phyloP scores from a whole-genome alignment of 1,140 invertebrate genomes.

The Agrypnia vestita region DNA sequence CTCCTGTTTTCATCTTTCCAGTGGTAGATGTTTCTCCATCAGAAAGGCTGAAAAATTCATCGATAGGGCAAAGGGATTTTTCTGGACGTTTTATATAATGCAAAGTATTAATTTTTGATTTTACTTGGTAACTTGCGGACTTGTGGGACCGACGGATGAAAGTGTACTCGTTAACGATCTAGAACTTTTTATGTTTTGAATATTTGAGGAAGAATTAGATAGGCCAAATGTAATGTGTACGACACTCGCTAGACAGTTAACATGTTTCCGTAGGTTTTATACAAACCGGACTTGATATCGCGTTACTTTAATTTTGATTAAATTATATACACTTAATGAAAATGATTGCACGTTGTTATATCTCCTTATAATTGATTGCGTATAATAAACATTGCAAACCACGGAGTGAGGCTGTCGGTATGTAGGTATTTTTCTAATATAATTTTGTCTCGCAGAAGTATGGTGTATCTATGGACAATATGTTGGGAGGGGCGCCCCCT shows the following conservation, averaged over 20 bases:
- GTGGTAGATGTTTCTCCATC: slow-evolving; percentile 17
- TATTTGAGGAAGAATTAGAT: slow-evolving; percentile 45
- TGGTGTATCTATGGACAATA: slow-evolving; percentile 59
- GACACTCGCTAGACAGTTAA: slow-evolving; percentile 55
- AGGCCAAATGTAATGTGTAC: slow-evolving; percentile 50
- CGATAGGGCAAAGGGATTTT: neutral
- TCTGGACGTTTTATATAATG: neutral
- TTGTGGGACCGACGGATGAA: slow-evolving; percentile 44
- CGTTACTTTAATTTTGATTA: slow-evolving; percentile 53
- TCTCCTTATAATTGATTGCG: slow-evolving; percentile 52
- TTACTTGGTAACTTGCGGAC: slow-evolving; percentile 52
- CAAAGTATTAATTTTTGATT: neutral
- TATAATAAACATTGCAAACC: slow-evolving; percentile 54
- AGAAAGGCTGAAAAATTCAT: neutral
- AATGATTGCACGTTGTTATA: slow-evolving; percentile 60
- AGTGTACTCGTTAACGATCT: slow-evolving; percentile 49
- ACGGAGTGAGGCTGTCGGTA: slow-evolving; percentile 56
- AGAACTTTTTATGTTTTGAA: slow-evolving; percentile 46
- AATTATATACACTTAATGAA: slow-evolving; percentile 54
- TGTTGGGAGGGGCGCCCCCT: slow-evolving; percentile 47
- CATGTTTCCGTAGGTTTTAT: slow-evolving; percentile 60
- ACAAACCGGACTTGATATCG: slow-evolving; percentile 60
- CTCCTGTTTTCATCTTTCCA: slow-evolving; percentile 51
- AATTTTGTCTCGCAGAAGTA: slow-evolving; percentile 58
- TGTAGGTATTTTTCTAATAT: slow-evolving; percentile 61